phyloP scores from a whole-genome alignment of 2,797 vertebrate species.

The Crax fasciolata region DNA sequence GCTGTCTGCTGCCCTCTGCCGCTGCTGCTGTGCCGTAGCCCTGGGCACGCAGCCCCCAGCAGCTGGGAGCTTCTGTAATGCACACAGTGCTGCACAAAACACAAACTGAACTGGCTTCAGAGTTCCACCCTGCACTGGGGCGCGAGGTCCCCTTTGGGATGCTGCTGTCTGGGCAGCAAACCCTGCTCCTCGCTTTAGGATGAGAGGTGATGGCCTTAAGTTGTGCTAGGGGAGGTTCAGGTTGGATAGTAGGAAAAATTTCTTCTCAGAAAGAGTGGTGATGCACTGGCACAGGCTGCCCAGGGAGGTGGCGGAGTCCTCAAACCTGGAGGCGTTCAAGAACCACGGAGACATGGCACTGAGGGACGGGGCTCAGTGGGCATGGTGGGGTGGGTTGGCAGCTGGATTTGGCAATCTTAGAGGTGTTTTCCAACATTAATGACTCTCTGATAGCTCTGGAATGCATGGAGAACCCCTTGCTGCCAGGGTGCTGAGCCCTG shows the following conservation, averaged over 20 bases:
- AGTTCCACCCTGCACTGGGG: rapidly evolving
- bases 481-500: no score
- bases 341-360: no score
- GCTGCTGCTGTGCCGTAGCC: background rate
- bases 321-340: no score
- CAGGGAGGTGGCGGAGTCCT: no score
- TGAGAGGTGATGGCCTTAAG: background rate
- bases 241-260: no score
- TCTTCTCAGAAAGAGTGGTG: no score
- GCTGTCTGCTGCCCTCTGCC: conserved; percentile 74
- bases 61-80: background rate
- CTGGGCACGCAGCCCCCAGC: background rate
- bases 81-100: rapidly evolving
- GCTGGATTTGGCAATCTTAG: no score
- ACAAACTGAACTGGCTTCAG: rapidly evolving
- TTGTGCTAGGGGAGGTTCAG: no score
- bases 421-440: no score
- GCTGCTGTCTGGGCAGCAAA: rapidly evolving
- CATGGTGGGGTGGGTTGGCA: no score
- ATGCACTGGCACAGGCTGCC: no score
- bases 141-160: background rate
- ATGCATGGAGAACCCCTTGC: background rate
- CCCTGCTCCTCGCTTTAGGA: background rate
- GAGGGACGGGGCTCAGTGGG: no score
- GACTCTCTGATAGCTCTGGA: background rate